A percentile compares a stretch with the other conserved stretches of the same genome.
Conservation (phyloP, 2,113 vertebrate species). For the Pseudorhombus dupliciocellatus region DNA sequence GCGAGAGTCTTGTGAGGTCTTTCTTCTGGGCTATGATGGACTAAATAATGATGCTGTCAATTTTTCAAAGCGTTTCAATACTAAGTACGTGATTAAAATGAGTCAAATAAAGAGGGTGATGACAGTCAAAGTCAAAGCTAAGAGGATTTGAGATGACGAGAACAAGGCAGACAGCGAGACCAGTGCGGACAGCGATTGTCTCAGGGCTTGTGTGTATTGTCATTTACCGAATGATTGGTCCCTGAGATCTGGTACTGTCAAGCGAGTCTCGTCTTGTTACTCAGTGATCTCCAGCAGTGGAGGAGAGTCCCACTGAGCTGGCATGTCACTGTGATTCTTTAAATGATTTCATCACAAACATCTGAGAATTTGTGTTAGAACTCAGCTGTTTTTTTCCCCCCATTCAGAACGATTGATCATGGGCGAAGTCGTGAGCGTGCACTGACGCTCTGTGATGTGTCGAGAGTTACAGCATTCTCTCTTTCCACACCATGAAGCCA, state of each 20-base stretch:
- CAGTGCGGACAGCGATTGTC: slow-evolving; percentile 23
- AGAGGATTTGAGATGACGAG: slow-evolving; percentile 41
- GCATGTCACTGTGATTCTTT: slow-evolving; percentile 18
- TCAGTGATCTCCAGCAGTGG: slow-evolving; percentile 23
- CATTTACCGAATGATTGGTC: slow-evolving; percentile 41
- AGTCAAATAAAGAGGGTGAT: slow-evolving; percentile 66
- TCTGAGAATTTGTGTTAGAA: slow-evolving; percentile 14
- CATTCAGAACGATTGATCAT: slow-evolving; percentile 29
- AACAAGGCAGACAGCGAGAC: slow-evolving; percentile 38
- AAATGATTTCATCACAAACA: slow-evolving; percentile 33
- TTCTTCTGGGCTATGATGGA: slow-evolving; percentile 74
- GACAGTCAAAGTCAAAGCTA: slow-evolving; percentile 60
- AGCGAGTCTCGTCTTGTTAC: slow-evolving; percentile 35
- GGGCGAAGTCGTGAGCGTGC: slow-evolving; percentile 15
- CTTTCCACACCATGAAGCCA: slow-evolving; percentile 27
- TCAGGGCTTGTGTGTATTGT: slow-evolving; percentile 27
- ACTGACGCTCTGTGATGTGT: slow-evolving; percentile 43
- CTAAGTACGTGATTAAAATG: slow-evolving; percentile 65
- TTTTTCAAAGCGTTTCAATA: slow-evolving; percentile 82
- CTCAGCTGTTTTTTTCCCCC: neutral
- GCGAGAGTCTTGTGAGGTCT: slow-evolving; percentile 66
- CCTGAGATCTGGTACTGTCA: slow-evolving; percentile 25
- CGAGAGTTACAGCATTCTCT: slow-evolving; percentile 12
- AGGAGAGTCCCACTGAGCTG: slow-evolving; percentile 28
- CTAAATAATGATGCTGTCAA: slow-evolving; percentile 83